phyloP scores from a whole-genome alignment of 2,888 invertebrate genomes.

The Oxycera nigricornis region DNA sequence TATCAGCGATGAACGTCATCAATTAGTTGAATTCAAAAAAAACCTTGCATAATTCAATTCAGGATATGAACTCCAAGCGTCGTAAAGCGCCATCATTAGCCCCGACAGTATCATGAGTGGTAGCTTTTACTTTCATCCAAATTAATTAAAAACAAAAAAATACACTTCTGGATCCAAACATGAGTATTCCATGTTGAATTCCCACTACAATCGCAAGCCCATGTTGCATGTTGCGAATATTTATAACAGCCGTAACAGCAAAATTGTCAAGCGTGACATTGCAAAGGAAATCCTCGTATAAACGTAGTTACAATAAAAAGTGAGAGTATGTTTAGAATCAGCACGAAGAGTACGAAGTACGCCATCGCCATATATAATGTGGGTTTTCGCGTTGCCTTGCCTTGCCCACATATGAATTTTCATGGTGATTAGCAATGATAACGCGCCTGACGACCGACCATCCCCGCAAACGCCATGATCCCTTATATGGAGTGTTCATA shows the following conservation, averaged over 20 bases:
- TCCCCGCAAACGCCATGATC: background rate
- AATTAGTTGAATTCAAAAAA: too few species aligned
- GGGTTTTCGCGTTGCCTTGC: background rate
- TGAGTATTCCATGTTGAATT: background rate
- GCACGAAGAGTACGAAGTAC: background rate
- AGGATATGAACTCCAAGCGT: too few species aligned
- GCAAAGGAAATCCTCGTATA: background rate
- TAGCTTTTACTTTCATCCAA: background rate
- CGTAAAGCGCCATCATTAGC: too few species aligned
- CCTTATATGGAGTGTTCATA: background rate
- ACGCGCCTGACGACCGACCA: background rate
- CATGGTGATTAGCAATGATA: constrained; percentile 4
- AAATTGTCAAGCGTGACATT: background rate
- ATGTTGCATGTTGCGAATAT: background rate
- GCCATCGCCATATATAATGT: background rate
- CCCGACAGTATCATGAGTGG: too few species aligned
- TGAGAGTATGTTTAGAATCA: background rate
- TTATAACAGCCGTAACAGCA: background rate
- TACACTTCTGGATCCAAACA: background rate
- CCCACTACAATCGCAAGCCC: background rate
- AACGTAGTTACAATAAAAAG: background rate
- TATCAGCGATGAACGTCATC: too few species aligned
- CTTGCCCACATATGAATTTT: constrained; percentile 3
- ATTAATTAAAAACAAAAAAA: background rate
- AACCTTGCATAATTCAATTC: too few species aligned